Conservation (phyloP, 2,113 vertebrate genomes). For the Limanda limanda region DNA sequence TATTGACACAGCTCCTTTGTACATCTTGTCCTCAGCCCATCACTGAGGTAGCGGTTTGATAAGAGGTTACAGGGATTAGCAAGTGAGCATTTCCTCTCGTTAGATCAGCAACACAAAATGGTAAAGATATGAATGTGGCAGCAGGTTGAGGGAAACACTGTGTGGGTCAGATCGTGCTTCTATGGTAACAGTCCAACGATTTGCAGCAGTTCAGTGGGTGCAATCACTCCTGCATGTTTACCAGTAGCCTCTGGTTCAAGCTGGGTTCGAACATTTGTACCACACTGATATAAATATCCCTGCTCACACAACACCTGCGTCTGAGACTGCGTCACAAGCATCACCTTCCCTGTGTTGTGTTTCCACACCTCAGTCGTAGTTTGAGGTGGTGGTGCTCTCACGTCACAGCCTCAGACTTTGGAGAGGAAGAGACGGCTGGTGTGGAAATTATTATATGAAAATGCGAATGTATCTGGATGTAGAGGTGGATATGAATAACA, state of each 20-base stretch:
- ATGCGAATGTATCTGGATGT: too few relatives aligned
- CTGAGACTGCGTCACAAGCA: not conserved
- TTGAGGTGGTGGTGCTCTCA: not conserved
- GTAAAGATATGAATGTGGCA: slow-evolving; percentile 68
- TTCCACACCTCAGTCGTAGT: not conserved
- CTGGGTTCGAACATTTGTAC: slow-evolving; percentile 14
- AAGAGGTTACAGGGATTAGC: slow-evolving; percentile 25
- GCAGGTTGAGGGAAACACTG: slow-evolving; percentile 46
- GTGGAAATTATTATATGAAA: not conserved
- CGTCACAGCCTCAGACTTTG: not conserved
- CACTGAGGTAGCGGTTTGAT: slow-evolving; percentile 20
- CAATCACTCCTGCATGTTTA: slow-evolving; percentile 40
- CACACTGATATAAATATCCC: slow-evolving; percentile 27
- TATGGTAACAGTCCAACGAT: slow-evolving; percentile 60
- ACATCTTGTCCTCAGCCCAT: slow-evolving; percentile 12
- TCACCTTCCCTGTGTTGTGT: slow-evolving; percentile 5
- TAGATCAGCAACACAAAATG: slow-evolving; percentile 56
- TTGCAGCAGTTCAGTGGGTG: slow-evolving; percentile 30
- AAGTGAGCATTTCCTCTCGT: slow-evolving; percentile 33
- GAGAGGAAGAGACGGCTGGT: not conserved
- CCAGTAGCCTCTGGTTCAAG: slow-evolving; percentile 18
- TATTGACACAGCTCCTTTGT: not conserved
- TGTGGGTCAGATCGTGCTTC: slow-evolving; percentile 51
- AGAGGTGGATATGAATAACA: too few relatives aligned
- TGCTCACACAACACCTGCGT: slow-evolving; percentile 2